Evolutionary conservation across 2,888 invertebrate genomes (phyloP).

Genomic region (Mellilla xanthometata): DNA sequence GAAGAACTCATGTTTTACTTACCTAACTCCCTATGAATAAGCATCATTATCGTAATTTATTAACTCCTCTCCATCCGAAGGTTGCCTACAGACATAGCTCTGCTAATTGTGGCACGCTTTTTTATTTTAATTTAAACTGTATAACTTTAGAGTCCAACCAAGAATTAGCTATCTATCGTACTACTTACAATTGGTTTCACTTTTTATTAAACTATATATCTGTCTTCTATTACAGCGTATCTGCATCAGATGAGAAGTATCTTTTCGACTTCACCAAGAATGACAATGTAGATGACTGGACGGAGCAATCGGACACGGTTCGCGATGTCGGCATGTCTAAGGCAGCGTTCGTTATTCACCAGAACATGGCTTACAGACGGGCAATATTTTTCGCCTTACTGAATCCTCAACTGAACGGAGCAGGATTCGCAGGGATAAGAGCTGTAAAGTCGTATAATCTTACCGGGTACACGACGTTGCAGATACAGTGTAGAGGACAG

Average conservation of each 20-base stretch:
- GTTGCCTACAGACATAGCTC: too few species aligned
- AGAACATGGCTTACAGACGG: conserved; percentile 82
- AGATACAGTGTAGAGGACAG: conserved; percentile 82
- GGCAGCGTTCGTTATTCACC: conserved; percentile 82
- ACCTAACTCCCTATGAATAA: too few species aligned
- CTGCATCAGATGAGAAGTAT: conserved; percentile 49
- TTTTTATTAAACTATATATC: too few species aligned
- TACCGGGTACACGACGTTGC: conserved; percentile 68
- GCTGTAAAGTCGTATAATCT: conserved; percentile 76
- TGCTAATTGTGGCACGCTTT: too few species aligned
- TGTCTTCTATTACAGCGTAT: conserved; percentile 37
- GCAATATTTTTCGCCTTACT: conserved; percentile 85
- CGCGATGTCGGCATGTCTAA: conserved; percentile 86
- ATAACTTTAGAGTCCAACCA: too few species aligned
- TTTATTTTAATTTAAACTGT: too few species aligned
- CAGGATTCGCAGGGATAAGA: conserved; percentile 85
- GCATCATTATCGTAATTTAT: too few species aligned
- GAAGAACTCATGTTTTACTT: too few species aligned
- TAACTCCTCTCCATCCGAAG: too few species aligned
- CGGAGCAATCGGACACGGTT: conserved; percentile 85
- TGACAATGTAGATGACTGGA: conserved; percentile 79
- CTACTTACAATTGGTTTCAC: too few species aligned
- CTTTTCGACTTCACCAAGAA: conserved; percentile 83
- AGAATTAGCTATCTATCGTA: too few species aligned
- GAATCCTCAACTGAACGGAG: conserved; percentile 86